Percentiles rank a stretch among this genome's conserved stretches.
phyloP scores from a whole-genome alignment of 2,888 invertebrate genomes.

The Lydus trimaculatus region DNA sequence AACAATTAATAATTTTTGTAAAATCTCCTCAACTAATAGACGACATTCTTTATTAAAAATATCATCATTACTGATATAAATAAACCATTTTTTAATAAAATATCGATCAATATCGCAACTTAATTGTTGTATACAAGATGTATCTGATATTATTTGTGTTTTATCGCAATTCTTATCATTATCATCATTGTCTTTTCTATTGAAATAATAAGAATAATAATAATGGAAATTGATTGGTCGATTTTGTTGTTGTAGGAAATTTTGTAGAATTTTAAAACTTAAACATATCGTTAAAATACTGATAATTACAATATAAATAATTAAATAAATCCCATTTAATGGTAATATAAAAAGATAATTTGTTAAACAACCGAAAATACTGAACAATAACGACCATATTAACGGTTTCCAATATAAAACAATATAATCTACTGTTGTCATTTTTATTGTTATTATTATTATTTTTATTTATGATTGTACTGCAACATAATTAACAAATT shows the following conservation, averaged over 20 bases:
- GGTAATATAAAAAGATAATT: conserved; percentile 19
- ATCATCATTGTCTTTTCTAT: conserved; percentile 32
- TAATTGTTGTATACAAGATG: conserved; percentile 48
- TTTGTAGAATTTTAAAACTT: conserved; percentile 65
- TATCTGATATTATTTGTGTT: neutral
- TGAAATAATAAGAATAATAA: neutral
- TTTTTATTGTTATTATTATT: no score
- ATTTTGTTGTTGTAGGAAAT: conserved; percentile 63
- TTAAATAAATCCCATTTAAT: conserved; percentile 21
- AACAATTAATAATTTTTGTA: conserved; percentile 57
- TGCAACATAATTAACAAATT: neutral
- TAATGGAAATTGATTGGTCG: conserved; percentile 47
- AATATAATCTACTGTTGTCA: conserved; percentile 13
- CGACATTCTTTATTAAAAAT: conserved; percentile 60
- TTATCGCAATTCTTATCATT: neutral
- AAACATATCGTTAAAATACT: conserved; percentile 45
- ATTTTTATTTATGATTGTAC: no score
- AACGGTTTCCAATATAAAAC: conserved; percentile 25
- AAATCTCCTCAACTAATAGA: conserved; percentile 57
- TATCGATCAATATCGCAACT: conserved; percentile 60
- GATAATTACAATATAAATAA: conserved; percentile 22
- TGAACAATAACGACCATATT: conserved; percentile 15
- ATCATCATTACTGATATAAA: conserved; percentile 60
- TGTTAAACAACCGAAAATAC: conserved; percentile 16
- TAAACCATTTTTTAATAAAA: conserved; percentile 63